phyloP scores from a whole-genome alignment of 2,888 invertebrate species.

The Callimorpha dominula region DNA sequence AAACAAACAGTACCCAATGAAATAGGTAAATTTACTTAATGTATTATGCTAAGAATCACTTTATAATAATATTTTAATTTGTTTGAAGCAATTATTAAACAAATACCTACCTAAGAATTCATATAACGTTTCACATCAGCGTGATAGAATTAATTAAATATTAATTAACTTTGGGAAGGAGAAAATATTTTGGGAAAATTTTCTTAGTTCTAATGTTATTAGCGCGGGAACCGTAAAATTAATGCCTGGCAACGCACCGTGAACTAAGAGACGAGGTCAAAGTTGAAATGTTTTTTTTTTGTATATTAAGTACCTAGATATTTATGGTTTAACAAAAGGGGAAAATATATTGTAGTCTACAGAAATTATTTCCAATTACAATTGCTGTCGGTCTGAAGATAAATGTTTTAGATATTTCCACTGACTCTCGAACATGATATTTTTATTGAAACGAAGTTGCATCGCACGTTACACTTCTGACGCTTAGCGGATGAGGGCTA shows the following conservation, averaged over 20 bases:
- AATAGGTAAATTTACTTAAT: not conserved
- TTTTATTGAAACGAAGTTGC: no score
- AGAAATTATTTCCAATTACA: no score
- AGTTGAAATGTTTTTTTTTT: conserved; percentile 14
- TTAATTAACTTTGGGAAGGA: conserved; percentile 26
- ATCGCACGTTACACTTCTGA: no score
- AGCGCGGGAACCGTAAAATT: conserved; percentile 41
- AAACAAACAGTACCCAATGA: not conserved
- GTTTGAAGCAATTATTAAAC: conserved; percentile 10
- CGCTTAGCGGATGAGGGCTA: no score
- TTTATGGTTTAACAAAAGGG: not conserved
- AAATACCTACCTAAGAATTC: conserved; percentile 11
- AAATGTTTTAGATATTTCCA: no score
- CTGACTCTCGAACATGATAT: no score
- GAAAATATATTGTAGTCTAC: not conserved
- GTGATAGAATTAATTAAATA: conserved; percentile 25
- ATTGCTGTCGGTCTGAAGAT: no score
- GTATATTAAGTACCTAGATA: not conserved
- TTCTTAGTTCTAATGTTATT: conserved; percentile 36
- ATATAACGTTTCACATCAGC: conserved; percentile 12
- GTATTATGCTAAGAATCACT: not conserved
- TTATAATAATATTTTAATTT: not conserved
- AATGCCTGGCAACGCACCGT: conserved; percentile 28
- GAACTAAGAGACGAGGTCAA: conserved; percentile 11
- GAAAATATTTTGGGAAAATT: conserved; percentile 38